These are phyloP conservation scores for Scolopax rusticola DNA, from an alignment of 2,797 vertebrate genomes.

Conservation along the genomic window DNA sequence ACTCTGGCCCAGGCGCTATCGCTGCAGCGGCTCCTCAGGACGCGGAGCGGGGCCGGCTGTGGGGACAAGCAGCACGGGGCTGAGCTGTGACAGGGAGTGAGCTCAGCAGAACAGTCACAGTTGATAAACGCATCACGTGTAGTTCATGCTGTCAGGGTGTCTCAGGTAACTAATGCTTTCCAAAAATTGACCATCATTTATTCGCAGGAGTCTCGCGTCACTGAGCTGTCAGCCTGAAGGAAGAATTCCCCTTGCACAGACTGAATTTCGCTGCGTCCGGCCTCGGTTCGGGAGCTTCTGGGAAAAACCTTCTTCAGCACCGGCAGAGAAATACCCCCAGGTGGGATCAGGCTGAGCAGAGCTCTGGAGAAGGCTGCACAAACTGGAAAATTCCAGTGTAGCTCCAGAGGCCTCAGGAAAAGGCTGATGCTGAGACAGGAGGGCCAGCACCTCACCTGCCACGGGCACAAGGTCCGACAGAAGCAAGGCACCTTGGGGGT, in stretches of 20 bases:
- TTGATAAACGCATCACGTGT: background rate
- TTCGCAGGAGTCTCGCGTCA: background rate
- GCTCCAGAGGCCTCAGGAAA: background rate
- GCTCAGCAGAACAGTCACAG: rapidly evolving
- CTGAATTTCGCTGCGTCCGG: background rate
- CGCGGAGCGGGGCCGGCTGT: background rate
- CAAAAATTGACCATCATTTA: background rate
- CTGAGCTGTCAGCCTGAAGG: background rate
- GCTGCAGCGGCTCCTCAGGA: background rate
- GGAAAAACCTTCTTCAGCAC: background rate
- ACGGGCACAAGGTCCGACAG: background rate
- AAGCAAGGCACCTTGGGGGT: background rate
- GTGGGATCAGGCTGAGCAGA: background rate
- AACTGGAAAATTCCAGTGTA: background rate
- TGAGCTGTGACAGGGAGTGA: background rate
- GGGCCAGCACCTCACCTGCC: background rate
- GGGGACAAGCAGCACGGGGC: background rate
- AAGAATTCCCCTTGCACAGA: background rate
- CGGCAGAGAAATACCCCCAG: background rate
- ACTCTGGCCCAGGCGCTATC: background rate
- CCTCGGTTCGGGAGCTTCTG: background rate
- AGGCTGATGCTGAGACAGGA: background rate
- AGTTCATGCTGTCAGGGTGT: background rate
- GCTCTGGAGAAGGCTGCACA: background rate
- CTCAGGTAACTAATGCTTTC: background rate